A percentile compares a stretch with the other conserved stretches of the same genome.
phyloP scores from a whole-genome alignment of 2,888 invertebrate genomes.

The Mechanitis mazaeus region DNA sequence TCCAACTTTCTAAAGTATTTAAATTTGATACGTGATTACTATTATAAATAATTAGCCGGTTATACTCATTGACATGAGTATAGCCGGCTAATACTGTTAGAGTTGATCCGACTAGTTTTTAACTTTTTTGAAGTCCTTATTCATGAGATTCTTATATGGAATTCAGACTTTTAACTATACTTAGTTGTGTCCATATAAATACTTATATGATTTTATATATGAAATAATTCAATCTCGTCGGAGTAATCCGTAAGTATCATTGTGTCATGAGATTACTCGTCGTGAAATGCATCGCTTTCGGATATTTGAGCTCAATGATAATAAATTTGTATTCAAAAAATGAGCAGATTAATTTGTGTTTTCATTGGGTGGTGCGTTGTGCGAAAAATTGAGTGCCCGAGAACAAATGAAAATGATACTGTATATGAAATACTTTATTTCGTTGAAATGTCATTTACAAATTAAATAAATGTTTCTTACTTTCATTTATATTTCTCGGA shows the following conservation, averaged over 20 bases:
- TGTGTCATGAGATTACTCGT: conserved; percentile 52
- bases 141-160: too few species aligned
- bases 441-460: conserved; percentile 54
- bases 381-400: conserved; percentile 72
- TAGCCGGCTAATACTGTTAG: too few species aligned
- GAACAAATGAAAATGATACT: conserved; percentile 66
- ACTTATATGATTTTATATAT: conserved; percentile 45
- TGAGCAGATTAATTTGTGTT: conserved; percentile 76
- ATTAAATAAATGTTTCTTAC: conserved; percentile 30
- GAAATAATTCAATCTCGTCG: conserved; percentile 60
- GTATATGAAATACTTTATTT: conserved; percentile 59
- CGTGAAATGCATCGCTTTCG: conserved; percentile 59
- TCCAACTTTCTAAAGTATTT: conserved; percentile 43
- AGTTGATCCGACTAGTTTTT: too few species aligned
- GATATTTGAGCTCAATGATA: conserved; percentile 69
- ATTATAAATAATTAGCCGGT: conserved; percentile 27
- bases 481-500: conserved; percentile 4
- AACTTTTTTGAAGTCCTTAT: too few species aligned
- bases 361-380: conserved; percentile 72
- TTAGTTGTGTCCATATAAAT: too few species aligned
- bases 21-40: conserved; percentile 28
- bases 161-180: too few species aligned
- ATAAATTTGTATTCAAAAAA: conserved; percentile 75
- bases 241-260: conserved; percentile 67
- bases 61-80: too few species aligned